Conservation (phyloP, 2,888 invertebrate species). For the Serripes groenlandicus region DNA sequence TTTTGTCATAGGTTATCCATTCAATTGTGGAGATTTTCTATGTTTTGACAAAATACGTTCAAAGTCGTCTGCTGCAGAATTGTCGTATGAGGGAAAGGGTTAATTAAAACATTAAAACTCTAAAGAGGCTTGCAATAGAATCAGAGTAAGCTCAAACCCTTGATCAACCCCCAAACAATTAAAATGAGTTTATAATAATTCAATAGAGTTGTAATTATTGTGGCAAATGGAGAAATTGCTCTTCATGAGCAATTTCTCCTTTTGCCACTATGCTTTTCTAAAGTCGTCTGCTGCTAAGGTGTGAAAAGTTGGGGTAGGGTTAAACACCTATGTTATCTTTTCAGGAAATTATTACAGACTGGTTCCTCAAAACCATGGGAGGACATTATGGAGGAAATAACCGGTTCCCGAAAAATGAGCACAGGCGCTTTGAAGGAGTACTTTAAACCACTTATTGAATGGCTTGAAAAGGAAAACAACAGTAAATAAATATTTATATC, state of each 20-base stretch:
- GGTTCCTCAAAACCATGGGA: slow-evolving; percentile 88
- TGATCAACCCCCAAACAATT: too few species aligned
- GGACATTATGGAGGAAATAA: slow-evolving; percentile 93
- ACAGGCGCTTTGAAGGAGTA: slow-evolving; percentile 93
- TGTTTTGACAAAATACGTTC: too few species aligned
- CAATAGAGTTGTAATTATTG: background rate
- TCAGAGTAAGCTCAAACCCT: too few species aligned
- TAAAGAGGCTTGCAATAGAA: too few species aligned
- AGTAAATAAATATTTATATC: slow-evolving; percentile 35
- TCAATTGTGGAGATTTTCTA: too few species aligned
- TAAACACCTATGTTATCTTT: slow-evolving; percentile 4
- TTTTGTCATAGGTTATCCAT: too few species aligned
- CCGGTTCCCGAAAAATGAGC: slow-evolving; percentile 91
- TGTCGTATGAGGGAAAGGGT: too few species aligned
- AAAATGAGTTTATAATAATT: too few species aligned
- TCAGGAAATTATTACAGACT: slow-evolving; percentile 76
- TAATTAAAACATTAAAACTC: too few species aligned
- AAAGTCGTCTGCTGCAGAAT: too few species aligned
- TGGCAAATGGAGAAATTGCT: background rate
- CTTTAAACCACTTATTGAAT: slow-evolving; percentile 92
- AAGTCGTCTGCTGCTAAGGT: background rate
- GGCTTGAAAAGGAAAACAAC: slow-evolving; percentile 89
- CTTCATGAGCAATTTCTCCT: background rate
- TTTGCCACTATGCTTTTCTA: background rate
- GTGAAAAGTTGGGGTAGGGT: background rate